Percentiles rank a stretch among this genome's conserved stretches.
These are phyloP conservation scores for Drosophila varians DNA, from an alignment of 1,140 invertebrate species.

Conservation along the genomic window DNA sequence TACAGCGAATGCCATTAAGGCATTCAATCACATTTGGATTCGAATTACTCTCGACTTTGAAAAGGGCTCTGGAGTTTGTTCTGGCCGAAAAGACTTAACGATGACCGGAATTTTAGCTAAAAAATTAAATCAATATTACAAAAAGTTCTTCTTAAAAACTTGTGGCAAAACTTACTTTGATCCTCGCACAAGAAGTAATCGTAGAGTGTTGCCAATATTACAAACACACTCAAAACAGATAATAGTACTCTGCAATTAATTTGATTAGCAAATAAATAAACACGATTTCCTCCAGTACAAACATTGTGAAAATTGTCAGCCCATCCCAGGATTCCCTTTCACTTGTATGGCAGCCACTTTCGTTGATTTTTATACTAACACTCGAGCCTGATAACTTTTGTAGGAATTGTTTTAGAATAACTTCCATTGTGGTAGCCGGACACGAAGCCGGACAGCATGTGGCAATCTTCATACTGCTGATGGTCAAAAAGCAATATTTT, in stretches of 20 bases:
- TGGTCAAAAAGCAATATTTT: constrained; percentile 34
- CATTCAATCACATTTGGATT: constrained; percentile 77
- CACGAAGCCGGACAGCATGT: constrained; percentile 11
- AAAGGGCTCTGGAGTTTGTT: constrained; percentile 31
- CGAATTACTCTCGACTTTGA: constrained; percentile 6
- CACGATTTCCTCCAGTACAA: too few relatives aligned
- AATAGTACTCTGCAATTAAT: constrained; percentile 23
- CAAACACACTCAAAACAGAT: constrained; percentile 12
- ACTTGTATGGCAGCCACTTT: constrained; percentile 4
- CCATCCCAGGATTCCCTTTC: constrained; percentile 6
- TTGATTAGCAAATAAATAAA: too few relatives aligned
- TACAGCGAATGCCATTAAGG: constrained; percentile 85
- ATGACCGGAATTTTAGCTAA: constrained; percentile 18
- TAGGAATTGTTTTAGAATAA: background rate
- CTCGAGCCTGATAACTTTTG: background rate
- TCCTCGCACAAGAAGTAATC: constrained; percentile 34
- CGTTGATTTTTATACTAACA: background rate
- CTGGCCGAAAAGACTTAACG: constrained; percentile 49
- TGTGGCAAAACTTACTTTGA: constrained; percentile 34
- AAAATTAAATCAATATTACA: background rate
- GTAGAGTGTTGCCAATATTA: constrained; percentile 21
- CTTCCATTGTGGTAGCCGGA: background rate
- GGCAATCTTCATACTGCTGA: background rate
- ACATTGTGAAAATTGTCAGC: constrained; percentile 48
- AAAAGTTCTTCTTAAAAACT: background rate